phyloP scores from a whole-genome alignment of 2,888 invertebrate species.

The Drosophila meridiana region DNA sequence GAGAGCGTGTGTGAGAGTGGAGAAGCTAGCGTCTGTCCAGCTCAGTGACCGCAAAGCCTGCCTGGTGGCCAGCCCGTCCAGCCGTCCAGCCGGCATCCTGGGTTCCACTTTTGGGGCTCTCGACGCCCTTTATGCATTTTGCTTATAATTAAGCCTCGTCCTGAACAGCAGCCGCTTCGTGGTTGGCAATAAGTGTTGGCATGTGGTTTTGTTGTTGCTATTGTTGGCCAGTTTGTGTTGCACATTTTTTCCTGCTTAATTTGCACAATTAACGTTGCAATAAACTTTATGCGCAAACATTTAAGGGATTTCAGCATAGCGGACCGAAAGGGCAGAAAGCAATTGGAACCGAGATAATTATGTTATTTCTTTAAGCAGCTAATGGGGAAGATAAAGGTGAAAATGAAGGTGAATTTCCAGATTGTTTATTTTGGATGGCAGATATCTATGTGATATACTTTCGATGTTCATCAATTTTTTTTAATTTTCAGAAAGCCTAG shows the following conservation, averaged over 20 bases:
- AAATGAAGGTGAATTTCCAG: not conserved
- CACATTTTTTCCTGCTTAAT: constrained; percentile 46
- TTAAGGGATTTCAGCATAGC: constrained; percentile 38
- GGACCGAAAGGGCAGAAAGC: not conserved
- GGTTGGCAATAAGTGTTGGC: constrained; percentile 75
- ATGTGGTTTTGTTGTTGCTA: constrained; percentile 56
- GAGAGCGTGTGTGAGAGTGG: constrained; percentile 7
- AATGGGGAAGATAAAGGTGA: not conserved
- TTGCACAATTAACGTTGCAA: constrained; percentile 70
- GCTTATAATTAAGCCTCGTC: constrained; percentile 73
- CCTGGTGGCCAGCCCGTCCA: not conserved
- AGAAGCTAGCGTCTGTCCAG: constrained; percentile 40
- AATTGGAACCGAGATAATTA: not conserved
- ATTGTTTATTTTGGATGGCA: not conserved
- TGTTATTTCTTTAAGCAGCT: not conserved
- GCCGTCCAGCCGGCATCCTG: not conserved
- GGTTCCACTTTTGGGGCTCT: not conserved
- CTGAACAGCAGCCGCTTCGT: constrained; percentile 52
- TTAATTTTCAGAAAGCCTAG: not conserved
- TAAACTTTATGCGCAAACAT: constrained; percentile 62
- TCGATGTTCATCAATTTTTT: not conserved
- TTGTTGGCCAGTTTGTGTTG: constrained; percentile 29
- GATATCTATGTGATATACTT: not conserved
- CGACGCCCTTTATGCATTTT: constrained; percentile 58
- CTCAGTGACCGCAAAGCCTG: constrained; percentile 42